Evolutionary conservation across 2,888 invertebrate species (phyloP), one percentile per base, ranked within the genome.

Genomic region (Microchrysa polita): DNA sequence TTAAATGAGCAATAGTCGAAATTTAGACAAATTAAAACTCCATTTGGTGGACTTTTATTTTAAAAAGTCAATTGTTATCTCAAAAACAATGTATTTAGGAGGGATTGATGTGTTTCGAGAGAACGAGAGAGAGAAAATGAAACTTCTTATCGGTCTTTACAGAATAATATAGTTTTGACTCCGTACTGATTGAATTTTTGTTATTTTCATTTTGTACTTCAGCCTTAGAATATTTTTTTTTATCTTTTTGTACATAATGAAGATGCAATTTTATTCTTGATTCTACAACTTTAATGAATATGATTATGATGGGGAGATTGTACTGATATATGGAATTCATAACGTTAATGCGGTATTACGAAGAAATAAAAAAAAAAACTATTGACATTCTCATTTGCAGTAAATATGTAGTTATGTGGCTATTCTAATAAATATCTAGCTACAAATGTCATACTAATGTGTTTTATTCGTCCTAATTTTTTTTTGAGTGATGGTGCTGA

Each of bases 101-200:
- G 86, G 86, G 78, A 86, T 87, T 81, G 87, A 87, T 82, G 85
- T 87, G 78, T 87, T 87, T 83, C 87, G 27, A 34, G 87, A 87
- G 87, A 87, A n/a, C n/a, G n/a, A n/a, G n/a, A n/a, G n/a, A n/a
- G n/a, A n/a, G n/a, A n/a, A n/a, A n/a, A n/a, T n/a, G n/a, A 82
- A 42, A 57, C 18, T 18, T 1, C 48, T 2, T 34, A 34, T 34
- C 27, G 14, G 16, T n/a, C n/a, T 44, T 40, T 9, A 67, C 27
- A 20, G 2, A 40, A 34, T 12, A 16, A 20, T 34, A 16, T 55
- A 55, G 69, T 40, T 53, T 57, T 27, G 69, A 69, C 57, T 69
- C 69, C 20, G 18, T 55, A 69, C 27, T 57, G 20, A 44, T 40
- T 69, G 48, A 69, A 53, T 52, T 34, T 34, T 34, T n/a, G n/a